Percentiles rank a stretch among this genome's conserved stretches.
Evolutionary conservation across 2,888 invertebrate genomes (phyloP).

Genomic region (Oscheius onirici): DNA sequence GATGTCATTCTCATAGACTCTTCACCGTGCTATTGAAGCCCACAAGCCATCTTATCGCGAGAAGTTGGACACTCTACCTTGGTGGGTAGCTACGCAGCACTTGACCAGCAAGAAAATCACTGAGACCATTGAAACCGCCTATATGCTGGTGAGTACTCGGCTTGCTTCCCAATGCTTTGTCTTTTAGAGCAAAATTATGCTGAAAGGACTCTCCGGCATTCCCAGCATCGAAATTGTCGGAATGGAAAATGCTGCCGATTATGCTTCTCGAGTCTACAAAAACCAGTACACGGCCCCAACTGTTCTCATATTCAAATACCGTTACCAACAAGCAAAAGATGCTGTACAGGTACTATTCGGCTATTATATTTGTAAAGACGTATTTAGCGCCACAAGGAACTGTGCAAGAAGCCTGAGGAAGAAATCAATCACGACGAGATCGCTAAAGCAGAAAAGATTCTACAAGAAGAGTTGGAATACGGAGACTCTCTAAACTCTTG

Average conservation of each 20-base stretch:
- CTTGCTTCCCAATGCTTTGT: background rate
- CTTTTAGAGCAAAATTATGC: slow-evolving; percentile 62
- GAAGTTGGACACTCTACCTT: slow-evolving; percentile 63
- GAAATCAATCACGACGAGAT: slow-evolving; percentile 38
- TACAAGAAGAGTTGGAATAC: slow-evolving; percentile 56
- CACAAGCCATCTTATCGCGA: slow-evolving; percentile 60
- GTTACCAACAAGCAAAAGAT: slow-evolving; percentile 48
- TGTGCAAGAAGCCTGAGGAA: slow-evolving; percentile 43
- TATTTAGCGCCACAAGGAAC: slow-evolving; percentile 44
- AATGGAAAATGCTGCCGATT: slow-evolving; percentile 58
- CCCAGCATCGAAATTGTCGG: slow-evolving; percentile 58
- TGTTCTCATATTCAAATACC: slow-evolving; percentile 63
- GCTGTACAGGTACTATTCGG: slow-evolving; percentile 37
- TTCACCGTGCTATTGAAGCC: slow-evolving; percentile 55
- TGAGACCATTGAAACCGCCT: slow-evolving; percentile 59
- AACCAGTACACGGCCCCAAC: slow-evolving; percentile 60
- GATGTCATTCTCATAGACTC: slow-evolving; percentile 43
- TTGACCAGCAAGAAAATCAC: slow-evolving; percentile 56
- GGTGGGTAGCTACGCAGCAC: slow-evolving; percentile 64
- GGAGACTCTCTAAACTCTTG: slow-evolving; percentile 62
- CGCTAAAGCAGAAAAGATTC: slow-evolving; percentile 45
- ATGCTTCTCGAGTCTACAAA: slow-evolving; percentile 58
- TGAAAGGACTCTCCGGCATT: slow-evolving; percentile 55
- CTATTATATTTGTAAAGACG: background rate
- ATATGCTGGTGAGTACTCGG: slow-evolving; percentile 48